Evolutionary conservation across 2,888 invertebrate species (phyloP).

Genomic region (Sipha maydis): DNA sequence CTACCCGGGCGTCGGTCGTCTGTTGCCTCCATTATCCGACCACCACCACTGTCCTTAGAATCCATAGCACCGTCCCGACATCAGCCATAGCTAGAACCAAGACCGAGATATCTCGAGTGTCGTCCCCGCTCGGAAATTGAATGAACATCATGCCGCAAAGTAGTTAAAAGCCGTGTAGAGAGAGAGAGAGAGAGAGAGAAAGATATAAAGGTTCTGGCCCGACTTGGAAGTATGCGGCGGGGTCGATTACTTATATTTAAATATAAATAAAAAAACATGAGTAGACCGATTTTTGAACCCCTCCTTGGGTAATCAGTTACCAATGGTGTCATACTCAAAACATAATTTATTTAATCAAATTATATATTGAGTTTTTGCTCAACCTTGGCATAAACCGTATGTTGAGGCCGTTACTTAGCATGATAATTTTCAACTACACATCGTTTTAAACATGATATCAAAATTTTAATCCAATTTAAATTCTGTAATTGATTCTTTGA

Average conservation of each 20-base stretch:
- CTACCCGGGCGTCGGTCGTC: background rate
- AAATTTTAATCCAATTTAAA: too few relatives aligned
- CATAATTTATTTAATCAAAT: too few relatives aligned
- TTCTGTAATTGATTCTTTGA: too few relatives aligned
- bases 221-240: background rate
- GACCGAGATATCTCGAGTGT: background rate
- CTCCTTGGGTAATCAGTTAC: background rate
- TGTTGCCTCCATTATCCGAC: background rate
- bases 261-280: background rate
- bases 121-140: background rate
- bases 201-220: background rate
- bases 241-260: background rate
- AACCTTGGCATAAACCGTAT: too few relatives aligned
- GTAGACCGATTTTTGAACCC: constrained; percentile 24
- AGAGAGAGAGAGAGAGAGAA: background rate
- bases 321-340: too few relatives aligned
- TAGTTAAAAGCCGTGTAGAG: background rate
- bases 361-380: too few relatives aligned
- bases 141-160: background rate
- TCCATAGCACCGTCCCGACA: too few relatives aligned
- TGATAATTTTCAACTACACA: too few relatives aligned
- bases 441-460: too few relatives aligned
- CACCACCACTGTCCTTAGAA: too few relatives aligned
- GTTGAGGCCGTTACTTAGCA: too few relatives aligned
- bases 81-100: too few relatives aligned